Conservation (phyloP, 2,797 vertebrate genomes). For the Gephyroberyx darwinii region DNA sequence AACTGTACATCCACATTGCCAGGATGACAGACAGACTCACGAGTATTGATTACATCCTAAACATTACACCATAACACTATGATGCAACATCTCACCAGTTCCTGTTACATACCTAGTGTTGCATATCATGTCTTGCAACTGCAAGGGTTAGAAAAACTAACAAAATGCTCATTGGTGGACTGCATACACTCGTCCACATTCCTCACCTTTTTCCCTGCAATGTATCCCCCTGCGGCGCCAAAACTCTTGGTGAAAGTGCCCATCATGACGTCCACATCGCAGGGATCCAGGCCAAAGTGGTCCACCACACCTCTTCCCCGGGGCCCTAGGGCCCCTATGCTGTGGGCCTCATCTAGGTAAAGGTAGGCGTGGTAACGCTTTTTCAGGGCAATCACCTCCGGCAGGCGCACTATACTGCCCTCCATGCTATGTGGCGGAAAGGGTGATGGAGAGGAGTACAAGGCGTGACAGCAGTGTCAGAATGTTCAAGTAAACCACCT, state of each 20-base stretch:
- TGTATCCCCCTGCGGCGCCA: constrained; percentile 90
- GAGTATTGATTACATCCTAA: too few species aligned
- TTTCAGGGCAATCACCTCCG: constrained; percentile 91
- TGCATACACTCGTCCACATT: not conserved
- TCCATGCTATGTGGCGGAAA: constrained; percentile 87
- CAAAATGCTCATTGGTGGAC: not conserved
- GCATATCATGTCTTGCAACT: too few species aligned
- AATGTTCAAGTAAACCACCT: constrained; percentile 74
- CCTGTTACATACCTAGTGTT: too few species aligned
- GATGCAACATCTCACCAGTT: too few species aligned
- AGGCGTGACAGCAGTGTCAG: constrained; percentile 82
- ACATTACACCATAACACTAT: too few species aligned
- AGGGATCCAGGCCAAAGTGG: constrained; percentile 83
- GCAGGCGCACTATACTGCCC: constrained; percentile 90
- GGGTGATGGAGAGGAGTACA: not conserved
- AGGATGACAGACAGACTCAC: not conserved
- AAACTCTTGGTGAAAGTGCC: constrained; percentile 98
- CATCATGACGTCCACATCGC: constrained; percentile 91
- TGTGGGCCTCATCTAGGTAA: constrained; percentile 96
- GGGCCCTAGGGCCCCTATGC: constrained; percentile 88
- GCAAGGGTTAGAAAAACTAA: not conserved
- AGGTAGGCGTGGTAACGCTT: constrained; percentile 94
- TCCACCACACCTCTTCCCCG: constrained; percentile 89
- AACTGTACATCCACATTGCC: constrained; percentile 22
- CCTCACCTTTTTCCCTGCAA: constrained; percentile 91